Conservation (phyloP, 30 jellyfish, hydroid and myxozoan genomes). For the Phacellophora camtschatica region DNA sequence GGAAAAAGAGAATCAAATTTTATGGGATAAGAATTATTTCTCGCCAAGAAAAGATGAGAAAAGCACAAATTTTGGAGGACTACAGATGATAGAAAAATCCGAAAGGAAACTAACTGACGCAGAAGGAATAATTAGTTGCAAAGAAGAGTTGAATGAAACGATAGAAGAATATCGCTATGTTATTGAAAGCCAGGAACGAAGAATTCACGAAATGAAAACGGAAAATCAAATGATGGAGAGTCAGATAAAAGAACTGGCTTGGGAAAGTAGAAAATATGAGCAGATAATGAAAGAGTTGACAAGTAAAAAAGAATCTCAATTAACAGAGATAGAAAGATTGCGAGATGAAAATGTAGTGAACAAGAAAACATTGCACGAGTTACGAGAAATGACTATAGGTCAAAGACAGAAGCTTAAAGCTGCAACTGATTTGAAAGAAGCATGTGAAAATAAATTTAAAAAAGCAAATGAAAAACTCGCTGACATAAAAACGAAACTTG, state of each 20-base stretch:
- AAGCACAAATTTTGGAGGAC: not conserved
- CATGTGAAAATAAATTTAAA: not conserved
- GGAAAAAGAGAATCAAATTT: not conserved
- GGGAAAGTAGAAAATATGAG: not conserved
- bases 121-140: conserved; percentile 7
- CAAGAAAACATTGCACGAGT: not conserved
- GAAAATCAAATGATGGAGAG: not conserved
- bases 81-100: not conserved
- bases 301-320: not conserved
- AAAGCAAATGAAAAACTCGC: not conserved
- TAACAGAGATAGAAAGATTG: not conserved
- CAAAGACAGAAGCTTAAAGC: not conserved
- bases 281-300: not conserved
- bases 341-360: not conserved
- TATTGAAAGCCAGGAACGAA: not conserved
- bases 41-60: not conserved
- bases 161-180: not conserved
- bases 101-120: not conserved
- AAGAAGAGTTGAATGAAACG: not conserved
- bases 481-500: not conserved
- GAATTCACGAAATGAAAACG: not conserved
- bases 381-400: not conserved
- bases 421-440: not conserved
- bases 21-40: not conserved
- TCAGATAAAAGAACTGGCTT: not conserved